phyloP scores from a whole-genome alignment of 2,797 vertebrate genomes.

The Labeo calbasu region DNA sequence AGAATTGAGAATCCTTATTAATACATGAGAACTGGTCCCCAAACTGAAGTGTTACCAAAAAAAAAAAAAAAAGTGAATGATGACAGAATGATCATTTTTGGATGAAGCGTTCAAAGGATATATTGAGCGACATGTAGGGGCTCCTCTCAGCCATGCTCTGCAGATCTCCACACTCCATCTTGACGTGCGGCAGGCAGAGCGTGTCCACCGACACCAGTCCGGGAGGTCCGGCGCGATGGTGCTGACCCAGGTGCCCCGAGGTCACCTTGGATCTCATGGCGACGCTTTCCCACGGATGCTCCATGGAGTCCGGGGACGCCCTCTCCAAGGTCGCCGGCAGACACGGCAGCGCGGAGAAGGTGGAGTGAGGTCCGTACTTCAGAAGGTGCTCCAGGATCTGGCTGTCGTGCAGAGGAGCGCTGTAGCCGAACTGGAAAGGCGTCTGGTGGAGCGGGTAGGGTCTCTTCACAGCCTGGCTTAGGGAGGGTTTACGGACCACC shows the following conservation, averaged over 20 bases:
- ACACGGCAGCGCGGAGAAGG: slow-evolving; percentile 71
- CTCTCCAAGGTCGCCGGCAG: slow-evolving; percentile 73
- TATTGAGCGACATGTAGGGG: slow-evolving; percentile 82
- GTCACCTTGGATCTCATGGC: slow-evolving; percentile 76
- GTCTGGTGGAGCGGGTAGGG: slow-evolving; percentile 73
- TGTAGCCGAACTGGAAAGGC: slow-evolving; percentile 76
- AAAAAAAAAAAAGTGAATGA: background rate
- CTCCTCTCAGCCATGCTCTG: slow-evolving; percentile 74
- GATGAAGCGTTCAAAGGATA: slow-evolving; percentile 85
- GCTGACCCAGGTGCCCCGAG: slow-evolving; percentile 79
- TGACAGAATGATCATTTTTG: background rate
- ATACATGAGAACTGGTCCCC: background rate
- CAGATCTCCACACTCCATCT: slow-evolving; percentile 80
- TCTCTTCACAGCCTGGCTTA: slow-evolving; percentile 76
- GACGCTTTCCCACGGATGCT: slow-evolving; percentile 80
- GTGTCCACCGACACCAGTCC: slow-evolving; percentile 72
- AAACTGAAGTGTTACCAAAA: background rate
- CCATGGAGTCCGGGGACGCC: slow-evolving; percentile 74
- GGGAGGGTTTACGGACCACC: slow-evolving; percentile 73
- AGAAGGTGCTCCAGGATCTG: slow-evolving; percentile 85
- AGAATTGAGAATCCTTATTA: background rate
- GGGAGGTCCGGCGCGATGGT: slow-evolving; percentile 70
- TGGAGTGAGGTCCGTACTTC: slow-evolving; percentile 75
- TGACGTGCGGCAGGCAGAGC: slow-evolving; percentile 79
- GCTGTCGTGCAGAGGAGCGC: slow-evolving; percentile 78